A percentile compares a stretch with the other conserved stretches of the same genome.
phyloP scores from a whole-genome alignment of 2,888 invertebrate species.

The Cataglyphis cursor region DNA sequence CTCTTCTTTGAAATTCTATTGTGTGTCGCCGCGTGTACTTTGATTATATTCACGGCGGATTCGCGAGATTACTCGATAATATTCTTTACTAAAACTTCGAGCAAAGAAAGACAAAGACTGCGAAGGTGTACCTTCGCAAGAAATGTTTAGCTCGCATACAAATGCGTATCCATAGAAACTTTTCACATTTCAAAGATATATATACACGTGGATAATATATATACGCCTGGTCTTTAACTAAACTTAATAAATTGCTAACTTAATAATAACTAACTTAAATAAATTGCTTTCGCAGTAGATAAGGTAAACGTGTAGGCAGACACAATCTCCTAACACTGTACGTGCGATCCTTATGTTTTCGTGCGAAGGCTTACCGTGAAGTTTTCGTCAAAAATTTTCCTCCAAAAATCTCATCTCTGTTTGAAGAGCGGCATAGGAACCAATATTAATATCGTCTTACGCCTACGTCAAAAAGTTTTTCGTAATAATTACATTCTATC shows the following conservation, averaged over 20 bases:
- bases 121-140: not conserved
- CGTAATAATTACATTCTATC: not conserved
- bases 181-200: not conserved
- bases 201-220: not conserved
- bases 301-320: conserved; percentile 23
- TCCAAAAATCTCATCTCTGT: not conserved
- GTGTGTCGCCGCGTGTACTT: not conserved
- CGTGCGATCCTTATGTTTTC: not conserved
- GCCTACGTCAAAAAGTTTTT: conserved; percentile 23
- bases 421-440: not conserved
- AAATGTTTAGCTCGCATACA: not conserved
- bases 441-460: not conserved
- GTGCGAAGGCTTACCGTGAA: not conserved
- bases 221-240: not conserved
- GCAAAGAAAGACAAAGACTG: not conserved
- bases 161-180: not conserved
- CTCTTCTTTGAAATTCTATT: conserved; percentile 25
- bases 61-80: not conserved
- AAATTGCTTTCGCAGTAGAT: conserved; percentile 1
- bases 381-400: conserved; percentile 17
- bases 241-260: not conserved
- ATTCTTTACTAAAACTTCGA: conserved; percentile 2
- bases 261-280: too few species aligned
- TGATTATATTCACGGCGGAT: not conserved
- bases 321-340: conserved; percentile 8